A percentile compares a stretch with the other conserved stretches of the same genome.
phyloP scores from a whole-genome alignment of 1,140 invertebrate species.

The Bombus waltoni region DNA sequence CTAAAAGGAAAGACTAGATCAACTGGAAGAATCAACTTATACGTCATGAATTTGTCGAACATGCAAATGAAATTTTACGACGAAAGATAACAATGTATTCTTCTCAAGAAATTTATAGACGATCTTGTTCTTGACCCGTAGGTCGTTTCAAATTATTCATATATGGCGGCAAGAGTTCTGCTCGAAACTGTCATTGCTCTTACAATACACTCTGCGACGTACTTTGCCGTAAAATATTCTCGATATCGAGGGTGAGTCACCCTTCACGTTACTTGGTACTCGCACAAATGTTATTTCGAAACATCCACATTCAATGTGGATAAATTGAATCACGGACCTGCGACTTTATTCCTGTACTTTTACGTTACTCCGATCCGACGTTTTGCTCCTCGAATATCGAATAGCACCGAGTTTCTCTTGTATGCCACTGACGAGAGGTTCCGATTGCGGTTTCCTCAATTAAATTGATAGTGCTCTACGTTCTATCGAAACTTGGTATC shows the following conservation, averaged over 20 bases:
- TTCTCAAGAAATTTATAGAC: neutral
- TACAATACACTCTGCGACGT: neutral
- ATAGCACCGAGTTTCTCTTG: neutral
- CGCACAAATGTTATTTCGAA: slow-evolving; percentile 15
- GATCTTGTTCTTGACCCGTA: neutral
- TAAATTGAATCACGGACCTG: neutral
- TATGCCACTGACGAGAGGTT: slow-evolving; percentile 9
- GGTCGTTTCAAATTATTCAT: neutral
- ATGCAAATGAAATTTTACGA: neutral
- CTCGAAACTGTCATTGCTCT: neutral
- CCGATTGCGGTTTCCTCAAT: slow-evolving; percentile 18
- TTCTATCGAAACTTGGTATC: neutral
- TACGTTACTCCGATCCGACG: neutral
- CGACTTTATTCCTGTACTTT: neutral
- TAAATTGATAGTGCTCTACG: slow-evolving; percentile 2
- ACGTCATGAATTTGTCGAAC: neutral
- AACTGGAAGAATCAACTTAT: neutral
- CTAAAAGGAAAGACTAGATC: neutral
- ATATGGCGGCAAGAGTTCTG: neutral
- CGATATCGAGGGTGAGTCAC: neutral
- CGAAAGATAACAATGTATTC: neutral
- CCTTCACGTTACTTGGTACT: neutral
- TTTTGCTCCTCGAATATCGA: slow-evolving; percentile 17
- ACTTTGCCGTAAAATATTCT: slow-evolving; percentile 14
- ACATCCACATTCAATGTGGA: slow-evolving; percentile 10